A percentile compares a stretch with the other conserved stretches of the same genome.
Conservation (phyloP, 2,113 vertebrate species). For the Semnornis frantzii region DNA sequence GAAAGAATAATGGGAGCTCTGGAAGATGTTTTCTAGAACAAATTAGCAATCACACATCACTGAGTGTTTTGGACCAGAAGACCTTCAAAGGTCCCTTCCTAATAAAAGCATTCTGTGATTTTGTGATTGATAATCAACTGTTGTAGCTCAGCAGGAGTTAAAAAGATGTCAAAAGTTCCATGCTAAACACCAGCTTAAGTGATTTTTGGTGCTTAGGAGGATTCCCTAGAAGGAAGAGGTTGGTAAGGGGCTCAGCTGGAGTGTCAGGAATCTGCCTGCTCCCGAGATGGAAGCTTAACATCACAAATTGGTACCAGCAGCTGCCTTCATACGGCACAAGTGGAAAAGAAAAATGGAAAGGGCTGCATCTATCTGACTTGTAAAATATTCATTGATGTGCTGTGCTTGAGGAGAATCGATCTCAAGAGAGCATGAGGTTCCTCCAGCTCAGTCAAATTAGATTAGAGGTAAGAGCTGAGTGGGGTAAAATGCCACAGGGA, state of each 20-base stretch:
- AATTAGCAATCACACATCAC: background rate
- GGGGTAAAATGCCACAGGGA: background rate
- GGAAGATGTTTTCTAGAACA: background rate
- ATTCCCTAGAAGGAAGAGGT: background rate
- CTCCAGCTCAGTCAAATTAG: conserved; percentile 40
- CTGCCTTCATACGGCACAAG: background rate
- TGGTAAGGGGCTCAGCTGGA: background rate
- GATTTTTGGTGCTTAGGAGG: background rate
- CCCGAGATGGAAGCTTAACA: background rate
- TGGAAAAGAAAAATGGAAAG: conserved; percentile 15
- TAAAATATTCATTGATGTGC: conserved; percentile 59
- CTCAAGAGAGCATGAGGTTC: conserved; percentile 23
- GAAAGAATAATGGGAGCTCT: background rate
- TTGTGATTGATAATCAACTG: background rate
- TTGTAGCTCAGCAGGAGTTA: background rate
- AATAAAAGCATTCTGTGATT: too few relatives aligned
- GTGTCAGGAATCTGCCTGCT: rapidly evolving
- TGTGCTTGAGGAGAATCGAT: conserved; percentile 16
- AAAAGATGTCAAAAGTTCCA: background rate
- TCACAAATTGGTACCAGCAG: rapidly evolving
- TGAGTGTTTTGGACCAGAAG: too few relatives aligned
- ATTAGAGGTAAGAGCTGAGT: conserved; percentile 5
- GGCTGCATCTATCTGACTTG: conserved; percentile 24
- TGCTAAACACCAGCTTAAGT: background rate
- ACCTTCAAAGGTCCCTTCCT: too few relatives aligned